Evolutionary conservation across 2,113 vertebrate species (phyloP).

Genomic region (Thamnaconus septentrionalis): DNA sequence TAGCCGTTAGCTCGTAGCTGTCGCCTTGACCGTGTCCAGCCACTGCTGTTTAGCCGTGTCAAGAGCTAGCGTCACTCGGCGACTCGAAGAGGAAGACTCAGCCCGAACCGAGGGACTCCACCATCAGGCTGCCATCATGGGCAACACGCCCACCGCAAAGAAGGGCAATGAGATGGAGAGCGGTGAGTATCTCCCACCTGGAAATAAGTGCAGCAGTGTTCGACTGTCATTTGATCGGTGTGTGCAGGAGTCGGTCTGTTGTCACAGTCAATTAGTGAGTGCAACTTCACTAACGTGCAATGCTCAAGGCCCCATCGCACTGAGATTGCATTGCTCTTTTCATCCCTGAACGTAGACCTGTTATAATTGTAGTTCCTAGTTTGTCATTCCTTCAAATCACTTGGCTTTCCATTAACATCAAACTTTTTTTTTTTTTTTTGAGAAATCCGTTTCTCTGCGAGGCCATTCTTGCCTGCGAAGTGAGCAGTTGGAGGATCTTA

Average conservation of each 20-base stretch:
- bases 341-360: too few relatives aligned
- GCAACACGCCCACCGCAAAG: conserved; percentile 93
- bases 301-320: too few relatives aligned
- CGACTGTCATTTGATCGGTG: too few relatives aligned
- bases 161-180: conserved; percentile 92
- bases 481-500: conserved; percentile 33
- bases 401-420: too few relatives aligned
- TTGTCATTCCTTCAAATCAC: too few relatives aligned
- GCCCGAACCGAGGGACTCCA: conserved; percentile 57
- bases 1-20: conserved; percentile 66
- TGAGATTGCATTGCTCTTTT: too few relatives aligned
- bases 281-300: too few relatives aligned
- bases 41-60: conserved; percentile 32
- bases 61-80: conserved; percentile 45
- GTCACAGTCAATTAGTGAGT: too few relatives aligned
- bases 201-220: too few relatives aligned
- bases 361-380: too few relatives aligned
- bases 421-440: background rate
- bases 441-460: background rate
- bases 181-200: conserved; percentile 72
- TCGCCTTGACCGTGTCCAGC: conserved; percentile 45
- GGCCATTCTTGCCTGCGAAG: conserved; percentile 9
- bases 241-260: too few relatives aligned
- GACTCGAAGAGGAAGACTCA: conserved; percentile 53
- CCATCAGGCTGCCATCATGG: conserved; percentile 84